phyloP scores from a whole-genome alignment of 2,797 vertebrate species.

The Borostomias antarcticus region DNA sequence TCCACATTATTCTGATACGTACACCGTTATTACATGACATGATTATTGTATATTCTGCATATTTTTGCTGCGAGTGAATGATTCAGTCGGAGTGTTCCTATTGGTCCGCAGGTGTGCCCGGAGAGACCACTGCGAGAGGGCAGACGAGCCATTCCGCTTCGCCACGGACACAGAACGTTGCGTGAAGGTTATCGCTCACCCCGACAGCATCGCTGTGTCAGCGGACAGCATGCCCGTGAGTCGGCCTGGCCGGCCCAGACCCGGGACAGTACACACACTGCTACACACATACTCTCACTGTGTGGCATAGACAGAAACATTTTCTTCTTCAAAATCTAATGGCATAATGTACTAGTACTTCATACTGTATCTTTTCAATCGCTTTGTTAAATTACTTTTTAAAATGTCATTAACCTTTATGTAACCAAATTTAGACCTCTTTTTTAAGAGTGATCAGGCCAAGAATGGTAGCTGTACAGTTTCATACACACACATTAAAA shows the following conservation, averaged over 20 bases:
- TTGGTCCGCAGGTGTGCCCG: constrained; percentile 85
- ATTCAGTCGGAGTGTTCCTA: no score
- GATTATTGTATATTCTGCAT: no score
- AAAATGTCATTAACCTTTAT: not conserved
- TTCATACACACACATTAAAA: no score
- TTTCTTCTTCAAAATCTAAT: no score
- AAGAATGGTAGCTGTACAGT: no score
- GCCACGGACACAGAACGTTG: constrained; percentile 84
- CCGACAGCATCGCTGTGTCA: constrained; percentile 92
- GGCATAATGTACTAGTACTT: no score
- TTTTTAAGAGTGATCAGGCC: not conserved
- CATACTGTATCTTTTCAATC: no score
- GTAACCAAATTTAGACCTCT: not conserved
- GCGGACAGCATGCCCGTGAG: constrained; percentile 87
- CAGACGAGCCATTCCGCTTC: constrained; percentile 85
- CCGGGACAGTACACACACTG: not conserved
- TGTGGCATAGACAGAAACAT: no score
- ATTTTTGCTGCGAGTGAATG: no score
- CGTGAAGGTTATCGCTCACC: constrained; percentile 84
- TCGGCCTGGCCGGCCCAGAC: constrained; percentile 16
- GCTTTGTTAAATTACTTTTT: not conserved
- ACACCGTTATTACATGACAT: no score
- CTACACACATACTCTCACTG: no score
- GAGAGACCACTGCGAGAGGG: constrained; percentile 84
- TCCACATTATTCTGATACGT: no score